Evolutionary conservation across 2,113 vertebrate genomes (phyloP).

Genomic region (Bos indicus): DNA sequence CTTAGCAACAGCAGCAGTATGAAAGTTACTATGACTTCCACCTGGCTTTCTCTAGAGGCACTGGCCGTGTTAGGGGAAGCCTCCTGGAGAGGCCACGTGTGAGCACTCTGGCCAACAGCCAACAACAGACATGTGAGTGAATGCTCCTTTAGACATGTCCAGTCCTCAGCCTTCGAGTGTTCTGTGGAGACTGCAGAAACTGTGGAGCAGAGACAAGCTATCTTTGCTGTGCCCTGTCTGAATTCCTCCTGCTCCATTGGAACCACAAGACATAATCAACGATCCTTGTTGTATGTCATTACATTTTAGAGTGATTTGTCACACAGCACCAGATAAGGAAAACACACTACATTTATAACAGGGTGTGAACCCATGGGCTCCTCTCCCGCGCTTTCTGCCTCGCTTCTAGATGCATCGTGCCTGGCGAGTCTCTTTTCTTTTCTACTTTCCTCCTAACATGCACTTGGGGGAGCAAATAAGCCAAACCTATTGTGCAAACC

Average conservation of each 20-base stretch:
- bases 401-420: neutral
- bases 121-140: neutral
- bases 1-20: neutral
- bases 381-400: neutral
- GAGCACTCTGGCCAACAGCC: neutral
- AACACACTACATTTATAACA: neutral
- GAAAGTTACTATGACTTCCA: neutral
- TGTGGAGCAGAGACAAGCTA: neutral
- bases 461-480: neutral
- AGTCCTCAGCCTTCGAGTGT: neutral
- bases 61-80: neutral
- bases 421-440: neutral
- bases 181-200: neutral
- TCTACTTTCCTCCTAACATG: neutral
- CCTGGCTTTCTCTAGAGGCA: neutral
- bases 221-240: neutral
- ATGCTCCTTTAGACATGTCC: neutral
- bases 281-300: neutral
- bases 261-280: neutral
- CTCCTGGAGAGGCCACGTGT: fast-evolving
- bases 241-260: neutral
- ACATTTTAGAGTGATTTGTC: neutral
- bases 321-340: neutral
- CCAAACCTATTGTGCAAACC: neutral
- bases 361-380: neutral